Conservation (phyloP, 2,113 vertebrate species). For the Castor canadensis region DNA sequence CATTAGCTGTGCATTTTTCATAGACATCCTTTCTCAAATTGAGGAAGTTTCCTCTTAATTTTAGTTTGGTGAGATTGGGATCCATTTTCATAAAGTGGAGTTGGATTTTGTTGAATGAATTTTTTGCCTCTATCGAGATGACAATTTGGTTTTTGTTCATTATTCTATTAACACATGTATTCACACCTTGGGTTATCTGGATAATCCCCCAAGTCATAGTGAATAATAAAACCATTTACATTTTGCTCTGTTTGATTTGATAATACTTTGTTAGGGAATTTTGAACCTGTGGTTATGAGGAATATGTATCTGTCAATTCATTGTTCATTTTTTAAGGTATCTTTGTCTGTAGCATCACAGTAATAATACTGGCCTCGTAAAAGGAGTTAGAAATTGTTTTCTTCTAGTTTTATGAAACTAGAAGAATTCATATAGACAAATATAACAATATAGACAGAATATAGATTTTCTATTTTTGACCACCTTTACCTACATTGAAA, state of each 20-base stretch:
- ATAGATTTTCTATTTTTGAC: not conserved
- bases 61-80: too few relatives aligned
- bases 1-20: not conserved
- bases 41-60: not conserved
- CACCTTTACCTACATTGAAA: not conserved
- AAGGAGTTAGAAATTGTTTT: not conserved
- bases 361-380: not conserved
- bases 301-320: not conserved
- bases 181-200: not conserved
- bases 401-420: not conserved
- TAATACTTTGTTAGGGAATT: not conserved
- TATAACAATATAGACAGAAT: too few relatives aligned
- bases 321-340: not conserved
- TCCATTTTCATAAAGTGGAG: not conserved
- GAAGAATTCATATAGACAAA: too few relatives aligned
- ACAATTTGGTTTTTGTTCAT: too few relatives aligned
- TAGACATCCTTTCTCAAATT: not conserved
- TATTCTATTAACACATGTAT: not conserved
- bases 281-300: not conserved
- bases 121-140: not conserved
- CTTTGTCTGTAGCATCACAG: not conserved
- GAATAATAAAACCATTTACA: not conserved
- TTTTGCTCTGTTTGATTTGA: not conserved
- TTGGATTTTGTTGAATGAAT: not conserved
- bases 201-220: not conserved